Percentiles rank a stretch among this genome's conserved stretches.
These are phyloP conservation scores for Zoanthus sociatus DNA, from an alignment of 92 coral and sea anemone species.

Conservation along the genomic window DNA sequence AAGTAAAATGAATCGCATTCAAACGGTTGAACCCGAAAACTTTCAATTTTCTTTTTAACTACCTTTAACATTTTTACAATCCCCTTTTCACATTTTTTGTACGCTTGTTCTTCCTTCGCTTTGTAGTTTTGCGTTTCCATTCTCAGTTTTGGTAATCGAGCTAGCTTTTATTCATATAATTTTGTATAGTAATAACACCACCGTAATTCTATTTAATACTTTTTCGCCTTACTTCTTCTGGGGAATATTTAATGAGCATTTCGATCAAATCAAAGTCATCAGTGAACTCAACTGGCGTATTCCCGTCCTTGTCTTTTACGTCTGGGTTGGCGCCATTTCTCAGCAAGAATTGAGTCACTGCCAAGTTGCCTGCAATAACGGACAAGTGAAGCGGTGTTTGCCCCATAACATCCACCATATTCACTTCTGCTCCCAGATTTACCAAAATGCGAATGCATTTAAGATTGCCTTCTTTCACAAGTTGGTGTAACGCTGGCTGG, in stretches of 20 bases:
- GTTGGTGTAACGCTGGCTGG: constrained; percentile 90
- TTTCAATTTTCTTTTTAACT: too few relatives aligned
- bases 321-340: constrained; percentile 96
- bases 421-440: constrained; percentile 95
- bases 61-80: too few relatives aligned
- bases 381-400: constrained; percentile 90
- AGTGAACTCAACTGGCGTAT: constrained; percentile 89
- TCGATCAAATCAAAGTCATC: constrained; percentile 97
- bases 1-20: too few relatives aligned
- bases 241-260: constrained; percentile 79
- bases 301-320: constrained; percentile 74
- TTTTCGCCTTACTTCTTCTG: constrained; percentile 66
- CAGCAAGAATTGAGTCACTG: constrained; percentile 81
- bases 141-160: too few relatives aligned
- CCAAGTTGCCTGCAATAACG: constrained; percentile 70
- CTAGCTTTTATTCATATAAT: too few relatives aligned
- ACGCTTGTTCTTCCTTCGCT: too few relatives aligned
- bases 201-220: constrained; percentile 12
- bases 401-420: constrained; percentile 87
- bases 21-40: too few relatives aligned
- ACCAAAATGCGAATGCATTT: constrained; percentile 95
- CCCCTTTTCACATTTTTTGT: too few relatives aligned
- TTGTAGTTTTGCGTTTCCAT: too few relatives aligned
- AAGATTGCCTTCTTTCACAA: constrained; percentile 93
- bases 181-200: not conserved